phyloP scores from a whole-genome alignment of 2,797 vertebrate genomes.

The Alauda arvensis region DNA sequence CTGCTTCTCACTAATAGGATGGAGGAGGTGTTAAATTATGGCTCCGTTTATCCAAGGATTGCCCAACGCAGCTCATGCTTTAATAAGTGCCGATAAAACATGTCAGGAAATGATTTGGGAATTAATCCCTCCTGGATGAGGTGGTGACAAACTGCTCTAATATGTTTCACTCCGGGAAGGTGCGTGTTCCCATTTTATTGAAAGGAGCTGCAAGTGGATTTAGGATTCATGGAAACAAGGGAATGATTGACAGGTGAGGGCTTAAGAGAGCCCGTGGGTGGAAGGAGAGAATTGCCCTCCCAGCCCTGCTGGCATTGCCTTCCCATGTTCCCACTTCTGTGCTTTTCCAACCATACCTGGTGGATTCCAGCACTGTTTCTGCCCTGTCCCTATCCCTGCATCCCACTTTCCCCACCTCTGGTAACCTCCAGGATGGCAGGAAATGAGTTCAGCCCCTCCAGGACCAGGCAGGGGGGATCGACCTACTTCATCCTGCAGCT shows the following conservation, averaged over 20 bases:
- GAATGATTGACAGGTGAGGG: constrained; percentile 16
- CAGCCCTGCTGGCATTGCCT: neutral
- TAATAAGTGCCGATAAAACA: constrained; percentile 65
- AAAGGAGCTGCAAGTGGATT: constrained; percentile 30
- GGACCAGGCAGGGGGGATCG: neutral
- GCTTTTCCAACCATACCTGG: rapidly evolving
- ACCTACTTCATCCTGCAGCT: neutral
- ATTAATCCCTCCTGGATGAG: constrained; percentile 57
- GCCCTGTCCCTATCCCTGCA: neutral
- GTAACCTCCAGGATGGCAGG: neutral
- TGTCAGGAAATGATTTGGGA: constrained; percentile 56
- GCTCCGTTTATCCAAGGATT: constrained; percentile 58
- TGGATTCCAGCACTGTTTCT: neutral
- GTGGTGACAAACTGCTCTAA: constrained; percentile 50
- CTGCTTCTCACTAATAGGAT: constrained; percentile 17
- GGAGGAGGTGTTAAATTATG: constrained; percentile 54
- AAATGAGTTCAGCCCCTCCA: neutral
- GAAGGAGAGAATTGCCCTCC: neutral
- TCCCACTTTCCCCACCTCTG: neutral
- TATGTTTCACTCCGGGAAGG: constrained; percentile 35
- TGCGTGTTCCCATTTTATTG: constrained; percentile 6
- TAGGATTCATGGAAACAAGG: constrained; percentile 30
- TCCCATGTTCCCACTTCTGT: neutral
- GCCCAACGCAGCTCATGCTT: constrained; percentile 42
- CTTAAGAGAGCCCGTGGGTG: neutral